Percentiles rank a stretch among this genome's conserved stretches.
Conservation (phyloP, 35 echinoderm and acorn worm genomes). For the Strongylocentrotus purpuratus region DNA sequence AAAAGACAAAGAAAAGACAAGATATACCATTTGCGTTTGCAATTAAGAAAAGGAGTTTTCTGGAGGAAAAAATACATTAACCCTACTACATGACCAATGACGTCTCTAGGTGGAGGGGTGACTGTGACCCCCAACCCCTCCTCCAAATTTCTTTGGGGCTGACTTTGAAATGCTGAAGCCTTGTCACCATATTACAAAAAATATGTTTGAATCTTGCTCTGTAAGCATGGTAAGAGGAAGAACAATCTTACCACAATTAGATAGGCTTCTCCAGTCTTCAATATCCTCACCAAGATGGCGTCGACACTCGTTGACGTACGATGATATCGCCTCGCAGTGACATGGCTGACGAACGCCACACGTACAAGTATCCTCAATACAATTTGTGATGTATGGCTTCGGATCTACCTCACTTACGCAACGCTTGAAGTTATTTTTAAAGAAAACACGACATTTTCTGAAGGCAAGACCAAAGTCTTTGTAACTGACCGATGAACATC, state of each 20-base stretch:
- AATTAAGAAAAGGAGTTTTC: too few species aligned
- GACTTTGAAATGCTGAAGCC: too few species aligned
- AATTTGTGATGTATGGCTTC: constrained; percentile 51
- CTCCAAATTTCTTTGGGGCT: too few species aligned
- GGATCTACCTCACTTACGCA: constrained; percentile 57
- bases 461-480: background rate
- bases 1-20: too few species aligned
- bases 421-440: background rate
- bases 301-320: constrained; percentile 65
- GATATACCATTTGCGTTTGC: too few species aligned
- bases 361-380: constrained; percentile 69
- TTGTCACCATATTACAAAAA: too few species aligned
- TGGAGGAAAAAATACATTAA: too few species aligned
- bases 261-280: constrained; percentile 29
- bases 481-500: background rate
- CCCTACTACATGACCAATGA: too few species aligned
- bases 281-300: constrained; percentile 42
- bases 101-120: too few species aligned
- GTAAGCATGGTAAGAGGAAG: too few species aligned
- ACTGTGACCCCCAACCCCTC: too few species aligned
- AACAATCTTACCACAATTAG: constrained; percentile 61
- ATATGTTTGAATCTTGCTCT: too few species aligned
- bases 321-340: constrained; percentile 63
- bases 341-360: constrained; percentile 65
- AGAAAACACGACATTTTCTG: constrained; percentile 32